A percentile compares a stretch with the other conserved stretches of the same genome.
These are phyloP conservation scores for Polymixis flavicincta DNA, from an alignment of 2,888 invertebrate species.

Conservation along the genomic window DNA sequence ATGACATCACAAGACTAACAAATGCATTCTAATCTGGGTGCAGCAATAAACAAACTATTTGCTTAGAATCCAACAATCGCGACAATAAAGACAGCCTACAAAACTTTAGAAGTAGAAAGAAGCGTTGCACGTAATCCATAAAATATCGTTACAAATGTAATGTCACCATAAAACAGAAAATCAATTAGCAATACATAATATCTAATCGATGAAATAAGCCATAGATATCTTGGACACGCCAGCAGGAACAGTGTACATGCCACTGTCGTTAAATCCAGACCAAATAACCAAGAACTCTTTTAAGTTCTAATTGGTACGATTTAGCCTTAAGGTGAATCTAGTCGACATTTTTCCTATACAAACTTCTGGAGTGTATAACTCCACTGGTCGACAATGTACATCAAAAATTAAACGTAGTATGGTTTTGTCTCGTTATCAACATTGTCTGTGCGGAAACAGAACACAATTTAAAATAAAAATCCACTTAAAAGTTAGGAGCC, in stretches of 20 bases:
- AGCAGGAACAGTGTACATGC: conserved; percentile 37
- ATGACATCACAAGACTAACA: conserved; percentile 10
- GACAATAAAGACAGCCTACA: not conserved
- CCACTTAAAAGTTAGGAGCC: too few species aligned
- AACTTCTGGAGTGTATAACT: too few species aligned
- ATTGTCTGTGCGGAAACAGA: too few species aligned
- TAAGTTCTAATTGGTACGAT: conserved; percentile 51
- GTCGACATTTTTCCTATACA: too few species aligned
- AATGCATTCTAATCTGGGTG: not conserved
- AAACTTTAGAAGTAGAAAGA: conserved; percentile 19
- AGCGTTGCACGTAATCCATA: conserved; percentile 15
- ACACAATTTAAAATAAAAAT: too few species aligned
- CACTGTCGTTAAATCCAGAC: conserved; percentile 26
- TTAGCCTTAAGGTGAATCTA: too few species aligned
- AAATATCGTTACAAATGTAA: conserved; percentile 31
- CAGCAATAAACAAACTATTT: conserved; percentile 31
- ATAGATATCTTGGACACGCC: conserved; percentile 42
- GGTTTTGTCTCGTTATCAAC: too few species aligned
- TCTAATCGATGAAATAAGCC: conserved; percentile 42
- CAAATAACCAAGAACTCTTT: conserved; percentile 41
- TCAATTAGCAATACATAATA: conserved; percentile 25
- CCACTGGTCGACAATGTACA: too few species aligned
- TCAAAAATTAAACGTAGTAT: too few species aligned
- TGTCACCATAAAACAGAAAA: conserved; percentile 27
- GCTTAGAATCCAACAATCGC: conserved; percentile 8